Evolutionary conservation across 1,140 invertebrate genomes (phyloP).

Genomic region (Eubasilissa regina): DNA sequence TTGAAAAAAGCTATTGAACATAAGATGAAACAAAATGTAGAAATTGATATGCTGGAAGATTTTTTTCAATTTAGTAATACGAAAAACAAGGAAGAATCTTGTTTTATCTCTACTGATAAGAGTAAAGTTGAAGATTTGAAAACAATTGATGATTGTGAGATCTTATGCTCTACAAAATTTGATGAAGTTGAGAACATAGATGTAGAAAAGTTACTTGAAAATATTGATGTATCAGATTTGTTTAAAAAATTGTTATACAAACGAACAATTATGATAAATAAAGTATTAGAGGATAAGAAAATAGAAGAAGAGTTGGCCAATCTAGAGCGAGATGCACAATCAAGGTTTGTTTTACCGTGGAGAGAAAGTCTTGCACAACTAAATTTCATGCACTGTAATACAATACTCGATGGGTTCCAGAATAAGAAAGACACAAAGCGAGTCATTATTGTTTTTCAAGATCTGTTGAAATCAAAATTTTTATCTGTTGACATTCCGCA

Average conservation of each 20-base stretch:
- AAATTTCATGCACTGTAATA: slow-evolving; percentile 22
- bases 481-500: background rate
- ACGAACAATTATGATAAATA: slow-evolving; percentile 3
- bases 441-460: background rate
- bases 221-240: slow-evolving; percentile 27
- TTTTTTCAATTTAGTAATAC: background rate
- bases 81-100: background rate
- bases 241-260: slow-evolving; percentile 8
- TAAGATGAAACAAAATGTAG: background rate
- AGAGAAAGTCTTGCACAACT: slow-evolving; percentile 40
- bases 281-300: slow-evolving; percentile 11
- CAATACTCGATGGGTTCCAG: slow-evolving; percentile 7
- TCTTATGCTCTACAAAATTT: slow-evolving; percentile 15
- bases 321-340: slow-evolving; percentile 19
- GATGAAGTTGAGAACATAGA: slow-evolving; percentile 30
- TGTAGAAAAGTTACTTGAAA: slow-evolving; percentile 30
- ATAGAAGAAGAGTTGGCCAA: slow-evolving; percentile 21
- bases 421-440: slow-evolving; percentile 3
- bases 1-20: slow-evolving; percentile 22
- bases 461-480: slow-evolving; percentile 37
- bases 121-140: background rate
- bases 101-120: background rate
- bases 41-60: slow-evolving; percentile 14
- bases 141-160: slow-evolving; percentile 14
- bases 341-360: slow-evolving; percentile 19